Percentiles rank a stretch among this genome's conserved stretches.
Evolutionary conservation across 1,140 invertebrate species (phyloP).

Genomic region (Adelges cooleyi): DNA sequence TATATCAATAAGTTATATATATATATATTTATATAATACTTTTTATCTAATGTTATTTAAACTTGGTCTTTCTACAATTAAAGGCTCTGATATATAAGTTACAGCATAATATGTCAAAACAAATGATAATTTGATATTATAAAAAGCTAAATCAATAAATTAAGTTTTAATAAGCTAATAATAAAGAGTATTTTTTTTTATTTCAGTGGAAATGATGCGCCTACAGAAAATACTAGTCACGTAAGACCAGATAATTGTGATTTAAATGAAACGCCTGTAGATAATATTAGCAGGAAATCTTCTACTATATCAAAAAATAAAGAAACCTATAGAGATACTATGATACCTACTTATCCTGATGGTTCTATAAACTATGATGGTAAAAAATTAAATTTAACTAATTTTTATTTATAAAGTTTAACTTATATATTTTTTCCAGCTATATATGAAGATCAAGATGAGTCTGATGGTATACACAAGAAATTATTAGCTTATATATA

Average conservation of each 20-base stretch:
- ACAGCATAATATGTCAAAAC: too few relatives aligned
- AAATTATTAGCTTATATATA: too few relatives aligned
- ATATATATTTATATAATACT: too few relatives aligned
- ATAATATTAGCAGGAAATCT: background rate
- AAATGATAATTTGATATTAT: too few relatives aligned
- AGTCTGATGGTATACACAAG: conserved; percentile 31
- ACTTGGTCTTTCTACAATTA: too few relatives aligned
- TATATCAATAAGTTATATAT: too few relatives aligned
- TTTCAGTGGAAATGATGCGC: conserved; percentile 2
- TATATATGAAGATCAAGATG: conserved; percentile 34
- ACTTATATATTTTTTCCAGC: conserved; percentile 32
- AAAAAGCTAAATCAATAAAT: too few relatives aligned
- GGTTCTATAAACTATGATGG: conserved; percentile 34
- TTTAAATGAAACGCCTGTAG: background rate
- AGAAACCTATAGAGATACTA: background rate
- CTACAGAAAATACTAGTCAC: background rate
- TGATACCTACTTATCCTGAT: conserved; percentile 30
- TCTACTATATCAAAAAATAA: conserved; percentile 16
- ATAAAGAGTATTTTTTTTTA: background rate
- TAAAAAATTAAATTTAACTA: conserved; percentile 6
- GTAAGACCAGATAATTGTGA: background rate
- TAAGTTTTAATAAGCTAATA: too few relatives aligned
- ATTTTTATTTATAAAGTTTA: conserved; percentile 11
- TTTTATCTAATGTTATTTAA: too few relatives aligned
- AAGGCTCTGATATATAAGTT: too few relatives aligned